Evolutionary conservation across 2,797 vertebrate species (phyloP).

Genomic region (Macropodus opercularis): DNA sequence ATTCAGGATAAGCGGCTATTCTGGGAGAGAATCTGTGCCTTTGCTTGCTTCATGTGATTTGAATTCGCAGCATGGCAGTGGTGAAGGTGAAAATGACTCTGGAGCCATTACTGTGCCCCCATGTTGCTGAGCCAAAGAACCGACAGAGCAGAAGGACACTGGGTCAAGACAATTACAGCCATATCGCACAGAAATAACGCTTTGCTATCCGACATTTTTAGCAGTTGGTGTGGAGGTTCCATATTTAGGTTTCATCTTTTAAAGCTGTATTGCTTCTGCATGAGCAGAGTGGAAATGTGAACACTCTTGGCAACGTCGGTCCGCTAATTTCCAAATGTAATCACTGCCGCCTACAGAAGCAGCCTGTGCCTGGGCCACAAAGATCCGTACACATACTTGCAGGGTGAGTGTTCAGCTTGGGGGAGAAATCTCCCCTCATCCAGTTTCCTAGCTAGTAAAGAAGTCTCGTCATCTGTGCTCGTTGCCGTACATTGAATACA

Average conservation of each 20-base stretch:
- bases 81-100: conserved; percentile 69
- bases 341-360: conserved; percentile 31
- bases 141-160: conserved; percentile 52
- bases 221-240: conserved; percentile 35
- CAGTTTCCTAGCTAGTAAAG: conserved; percentile 36
- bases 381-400: background rate
- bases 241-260: conserved; percentile 43
- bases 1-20: conserved; percentile 64
- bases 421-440: conserved; percentile 28
- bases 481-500: too few species aligned
- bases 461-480: conserved; percentile 23
- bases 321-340: conserved; percentile 54
- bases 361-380: conserved; percentile 19
- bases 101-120: conserved; percentile 56
- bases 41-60: conserved; percentile 55
- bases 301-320: conserved; percentile 40
- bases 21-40: conserved; percentile 52
- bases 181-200: conserved; percentile 45
- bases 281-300: conserved; percentile 49
- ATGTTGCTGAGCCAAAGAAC: conserved; percentile 48
- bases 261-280: conserved; percentile 38
- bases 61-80: conserved; percentile 60
- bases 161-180: conserved; percentile 64
- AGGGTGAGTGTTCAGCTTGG: conserved; percentile 22
- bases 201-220: conserved; percentile 39